A percentile compares a stretch with the other conserved stretches of the same genome.
phyloP scores from a whole-genome alignment of 2,888 invertebrate genomes.

The Ramazzottius varieornatus region DNA sequence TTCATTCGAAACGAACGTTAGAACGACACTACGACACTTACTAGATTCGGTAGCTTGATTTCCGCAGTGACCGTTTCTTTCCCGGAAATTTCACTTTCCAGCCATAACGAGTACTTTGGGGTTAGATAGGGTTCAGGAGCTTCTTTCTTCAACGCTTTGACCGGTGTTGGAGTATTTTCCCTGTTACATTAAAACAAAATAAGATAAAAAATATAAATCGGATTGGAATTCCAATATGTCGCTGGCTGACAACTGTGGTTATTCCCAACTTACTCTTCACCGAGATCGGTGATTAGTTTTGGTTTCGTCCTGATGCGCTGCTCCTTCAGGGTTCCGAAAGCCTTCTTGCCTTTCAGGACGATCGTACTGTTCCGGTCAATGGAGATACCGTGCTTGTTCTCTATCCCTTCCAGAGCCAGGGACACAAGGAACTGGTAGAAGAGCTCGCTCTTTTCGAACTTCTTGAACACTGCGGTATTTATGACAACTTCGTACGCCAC shows the following conservation, averaged over 20 bases:
- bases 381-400: conserved; percentile 46
- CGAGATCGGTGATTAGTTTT: conserved; percentile 14
- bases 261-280: too few species aligned
- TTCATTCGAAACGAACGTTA: background rate
- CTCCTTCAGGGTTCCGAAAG: conserved; percentile 19
- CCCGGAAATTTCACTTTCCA: too few species aligned
- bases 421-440: conserved; percentile 54
- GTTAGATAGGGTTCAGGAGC: too few species aligned
- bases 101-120: too few species aligned
- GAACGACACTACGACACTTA: background rate
- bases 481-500: conserved; percentile 58
- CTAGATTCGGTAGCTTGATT: too few species aligned
- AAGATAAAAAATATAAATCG: too few species aligned
- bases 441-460: conserved; percentile 39
- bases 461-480: conserved; percentile 45
- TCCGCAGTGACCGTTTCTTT: too few species aligned
- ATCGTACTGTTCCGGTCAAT: conserved; percentile 31
- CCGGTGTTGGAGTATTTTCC: too few species aligned
- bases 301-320: conserved; percentile 20
- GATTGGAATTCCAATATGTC: too few species aligned
- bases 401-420: conserved; percentile 47
- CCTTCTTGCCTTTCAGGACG: conserved; percentile 21
- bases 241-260: too few species aligned
- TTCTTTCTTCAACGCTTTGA: too few species aligned
- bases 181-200: too few species aligned